Percentiles rank a stretch among this genome's conserved stretches.
Evolutionary conservation across 2,888 invertebrate genomes (phyloP).

Genomic region (Papilio demoleus): DNA sequence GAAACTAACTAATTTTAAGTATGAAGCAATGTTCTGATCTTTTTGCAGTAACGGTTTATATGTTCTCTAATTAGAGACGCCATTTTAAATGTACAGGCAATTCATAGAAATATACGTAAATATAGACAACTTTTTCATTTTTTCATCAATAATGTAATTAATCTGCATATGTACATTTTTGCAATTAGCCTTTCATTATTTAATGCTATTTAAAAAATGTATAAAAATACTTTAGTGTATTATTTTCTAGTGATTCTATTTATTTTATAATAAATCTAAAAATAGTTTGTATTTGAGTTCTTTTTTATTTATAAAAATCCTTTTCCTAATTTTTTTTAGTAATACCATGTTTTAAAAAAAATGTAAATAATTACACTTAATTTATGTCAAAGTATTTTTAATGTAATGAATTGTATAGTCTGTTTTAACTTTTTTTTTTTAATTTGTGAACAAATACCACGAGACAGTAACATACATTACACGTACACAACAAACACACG

Average conservation of each 20-base stretch:
- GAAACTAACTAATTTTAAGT: constrained; percentile 53
- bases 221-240: constrained; percentile 29
- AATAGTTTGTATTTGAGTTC: constrained; percentile 22
- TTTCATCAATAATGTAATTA: constrained; percentile 66
- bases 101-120: constrained; percentile 68
- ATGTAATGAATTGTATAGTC: neutral
- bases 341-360: neutral
- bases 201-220: constrained; percentile 45
- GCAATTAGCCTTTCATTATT: constrained; percentile 42
- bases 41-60: neutral
- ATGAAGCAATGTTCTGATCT: constrained; percentile 9
- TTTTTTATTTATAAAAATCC: constrained; percentile 20
- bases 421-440: neutral
- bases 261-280: constrained; percentile 39
- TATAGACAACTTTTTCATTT: constrained; percentile 45
- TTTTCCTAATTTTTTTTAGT: neutral
- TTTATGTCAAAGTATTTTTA: neutral
- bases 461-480: constrained; percentile 36
- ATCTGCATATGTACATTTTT: constrained; percentile 77
- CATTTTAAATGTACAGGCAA: constrained; percentile 44
- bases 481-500: constrained; percentile 56
- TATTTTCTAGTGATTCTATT: constrained; percentile 41
- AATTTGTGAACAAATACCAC: constrained; percentile 29
- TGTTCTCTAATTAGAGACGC: neutral
- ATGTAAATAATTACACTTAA: neutral